Evolutionary conservation across 2,797 vertebrate species (phyloP).

Genomic region (Oreonectes daqikongensis): DNA sequence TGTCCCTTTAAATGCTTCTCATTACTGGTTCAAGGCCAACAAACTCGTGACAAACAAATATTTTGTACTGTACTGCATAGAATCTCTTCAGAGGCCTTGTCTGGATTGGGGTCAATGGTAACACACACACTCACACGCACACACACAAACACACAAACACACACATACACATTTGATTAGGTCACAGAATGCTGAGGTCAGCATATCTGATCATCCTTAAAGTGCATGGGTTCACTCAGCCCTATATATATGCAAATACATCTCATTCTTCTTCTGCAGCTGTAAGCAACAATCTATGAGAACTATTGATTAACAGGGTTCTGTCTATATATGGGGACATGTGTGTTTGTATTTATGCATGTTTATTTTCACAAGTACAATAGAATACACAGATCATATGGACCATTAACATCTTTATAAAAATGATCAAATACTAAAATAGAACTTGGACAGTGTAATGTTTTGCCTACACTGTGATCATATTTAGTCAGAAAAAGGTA

Average conservation of each 20-base stretch:
- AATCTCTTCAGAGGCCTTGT: conserved; percentile 9
- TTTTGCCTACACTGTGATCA: not conserved
- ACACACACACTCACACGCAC: conserved; percentile 35
- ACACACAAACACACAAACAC: conserved; percentile 42
- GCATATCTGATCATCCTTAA: conserved; percentile 70
- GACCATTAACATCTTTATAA: conserved; percentile 55
- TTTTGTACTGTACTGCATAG: conserved; percentile 7
- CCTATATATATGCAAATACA: conserved; percentile 81
- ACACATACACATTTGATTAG: conserved; percentile 55
- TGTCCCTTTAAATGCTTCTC: not conserved
- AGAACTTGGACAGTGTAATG: not conserved
- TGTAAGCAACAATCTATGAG: conserved; percentile 77
- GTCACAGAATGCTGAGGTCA: conserved; percentile 71
- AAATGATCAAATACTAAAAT: not conserved
- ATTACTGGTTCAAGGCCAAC: not conserved
- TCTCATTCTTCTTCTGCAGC: conserved; percentile 66
- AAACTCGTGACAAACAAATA: conserved; percentile 3
- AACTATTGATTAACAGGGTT: conserved; percentile 73
- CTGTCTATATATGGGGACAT: conserved; percentile 63
- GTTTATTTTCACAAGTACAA: conserved; percentile 51
- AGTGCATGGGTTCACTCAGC: conserved; percentile 73
- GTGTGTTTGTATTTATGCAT: conserved; percentile 57
- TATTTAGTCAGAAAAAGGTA: not conserved
- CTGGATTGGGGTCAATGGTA: conserved; percentile 40
- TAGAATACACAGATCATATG: conserved; percentile 26